Evolutionary conservation across 2,888 invertebrate genomes (phyloP), one percentile per base, ranked within the genome.

Genomic region (Dynastes tityus): DNA sequence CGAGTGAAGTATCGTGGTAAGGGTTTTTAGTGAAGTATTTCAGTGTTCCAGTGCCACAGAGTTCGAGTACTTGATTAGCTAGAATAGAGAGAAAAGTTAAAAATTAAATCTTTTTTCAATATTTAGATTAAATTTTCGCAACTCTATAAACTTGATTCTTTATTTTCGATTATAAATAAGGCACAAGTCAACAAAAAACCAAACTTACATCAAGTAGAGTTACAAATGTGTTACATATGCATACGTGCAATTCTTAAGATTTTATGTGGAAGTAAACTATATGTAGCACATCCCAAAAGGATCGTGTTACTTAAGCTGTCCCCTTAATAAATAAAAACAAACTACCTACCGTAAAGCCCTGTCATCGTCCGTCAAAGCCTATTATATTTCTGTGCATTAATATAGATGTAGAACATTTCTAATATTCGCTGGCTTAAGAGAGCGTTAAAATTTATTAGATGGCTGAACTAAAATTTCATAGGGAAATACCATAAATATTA

Each of bases 311-410:
- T 27, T 22, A 58, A 27, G 40, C 73, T 61, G 58, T 73, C 73
- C 73, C 61, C 40, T 37, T 73, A 73, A 73, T 73, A 73, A 73
- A 73, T 73, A 73, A 73, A 73, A 73, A 73, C 73, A 73, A 73
- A 73, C 58, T 73, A 73, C 58, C 73, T 22, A 40, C 16, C 13
- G 73, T 73, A 37, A 73, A 40, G 40, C 58, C 58, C 73, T 73
- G 73, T 73, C 73, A 61, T 73, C 73, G 73, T 61, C 16, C 22
- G 73, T 61, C 58, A 45, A 61, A 58, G 16, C 37, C 32, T 37
- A 37, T 37, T 61, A 58, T 73, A 73, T 73, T 37, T 51, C 22
- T 68, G 51, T n/a, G 40, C 45, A 73, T 40, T 71, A 71, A 71
- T 55, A 71, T 37, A 71, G 40, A 61, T 73, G 58, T 58, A 40